Conservation (phyloP, 2,888 invertebrate species). For the Rhabditophanes sp. region DNA sequence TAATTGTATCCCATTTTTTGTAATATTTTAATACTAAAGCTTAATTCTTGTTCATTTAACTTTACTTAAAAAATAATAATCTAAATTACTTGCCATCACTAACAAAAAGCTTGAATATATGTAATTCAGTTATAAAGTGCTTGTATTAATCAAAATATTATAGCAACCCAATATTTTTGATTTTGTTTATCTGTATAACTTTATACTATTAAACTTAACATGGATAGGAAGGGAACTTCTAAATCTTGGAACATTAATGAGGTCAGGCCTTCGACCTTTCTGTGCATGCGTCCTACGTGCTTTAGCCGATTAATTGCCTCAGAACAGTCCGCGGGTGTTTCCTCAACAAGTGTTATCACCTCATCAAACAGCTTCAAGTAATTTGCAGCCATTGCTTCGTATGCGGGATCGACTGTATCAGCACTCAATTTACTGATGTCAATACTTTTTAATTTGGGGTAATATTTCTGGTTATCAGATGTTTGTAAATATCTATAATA, state of each 20-base stretch:
- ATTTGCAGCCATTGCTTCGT: conserved; percentile 22
- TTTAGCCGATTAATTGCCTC: conserved; percentile 27
- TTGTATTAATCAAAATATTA: no score
- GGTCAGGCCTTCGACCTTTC: conserved; percentile 30
- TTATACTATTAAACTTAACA: no score
- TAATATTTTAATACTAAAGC: no score
- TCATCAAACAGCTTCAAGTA: conserved; percentile 41
- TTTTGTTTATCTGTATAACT: no score
- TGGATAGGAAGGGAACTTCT: conserved; percentile 46
- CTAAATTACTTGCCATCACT: no score
- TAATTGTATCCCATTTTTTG: no score
- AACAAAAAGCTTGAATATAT: no score
- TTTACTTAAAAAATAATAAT: no score
- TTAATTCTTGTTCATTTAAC: no score
- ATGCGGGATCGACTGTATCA: conserved; percentile 21
- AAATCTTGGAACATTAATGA: conserved; percentile 42
- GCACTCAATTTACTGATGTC: conserved; percentile 11
- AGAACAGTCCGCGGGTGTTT: conserved; percentile 35
- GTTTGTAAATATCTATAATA: no score
- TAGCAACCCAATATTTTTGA: no score
- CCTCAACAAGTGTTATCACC: conserved; percentile 36
- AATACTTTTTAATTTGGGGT: conserved; percentile 27
- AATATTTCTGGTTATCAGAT: conserved; percentile 20
- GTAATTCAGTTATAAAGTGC: no score
- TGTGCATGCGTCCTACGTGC: conserved; percentile 37